Percentiles rank a stretch among this genome's conserved stretches.
Conservation (phyloP, 2,113 vertebrate genomes). For the Megaceryle torquata region DNA sequence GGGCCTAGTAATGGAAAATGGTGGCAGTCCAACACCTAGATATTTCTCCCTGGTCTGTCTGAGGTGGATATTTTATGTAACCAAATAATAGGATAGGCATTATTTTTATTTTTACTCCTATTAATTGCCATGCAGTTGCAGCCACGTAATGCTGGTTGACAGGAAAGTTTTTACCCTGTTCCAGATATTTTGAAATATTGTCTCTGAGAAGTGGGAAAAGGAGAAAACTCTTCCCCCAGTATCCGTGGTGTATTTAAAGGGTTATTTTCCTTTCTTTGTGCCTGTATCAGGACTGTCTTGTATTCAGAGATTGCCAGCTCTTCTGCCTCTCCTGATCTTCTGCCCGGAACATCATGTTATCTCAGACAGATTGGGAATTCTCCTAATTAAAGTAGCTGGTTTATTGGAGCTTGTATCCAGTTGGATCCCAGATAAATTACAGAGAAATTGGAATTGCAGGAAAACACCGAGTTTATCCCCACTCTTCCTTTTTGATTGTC, state of each 20-base stretch:
- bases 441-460: neutral
- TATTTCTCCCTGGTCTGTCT: neutral
- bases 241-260: neutral
- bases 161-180: neutral
- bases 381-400: slow-evolving; percentile 8
- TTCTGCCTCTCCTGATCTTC: neutral
- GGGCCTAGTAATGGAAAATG: neutral
- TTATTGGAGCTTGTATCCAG: neutral
- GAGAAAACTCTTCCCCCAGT: neutral
- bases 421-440: neutral
- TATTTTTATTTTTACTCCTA: neutral
- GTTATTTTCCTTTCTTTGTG: neutral
- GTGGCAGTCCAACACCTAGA: neutral
- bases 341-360: neutral
- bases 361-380: neutral
- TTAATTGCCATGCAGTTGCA: neutral
- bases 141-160: neutral
- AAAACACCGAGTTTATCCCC: neutral
- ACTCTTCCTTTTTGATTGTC: neutral
- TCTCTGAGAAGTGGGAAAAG: neutral
- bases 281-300: neutral
- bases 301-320: neutral
- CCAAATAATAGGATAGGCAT: neutral
- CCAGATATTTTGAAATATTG: neutral
- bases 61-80: neutral